Percentiles rank a stretch among this genome's conserved stretches.
These are phyloP conservation scores for Alectura lathami DNA, from an alignment of 2,113 vertebrate species.

Conservation along the genomic window DNA sequence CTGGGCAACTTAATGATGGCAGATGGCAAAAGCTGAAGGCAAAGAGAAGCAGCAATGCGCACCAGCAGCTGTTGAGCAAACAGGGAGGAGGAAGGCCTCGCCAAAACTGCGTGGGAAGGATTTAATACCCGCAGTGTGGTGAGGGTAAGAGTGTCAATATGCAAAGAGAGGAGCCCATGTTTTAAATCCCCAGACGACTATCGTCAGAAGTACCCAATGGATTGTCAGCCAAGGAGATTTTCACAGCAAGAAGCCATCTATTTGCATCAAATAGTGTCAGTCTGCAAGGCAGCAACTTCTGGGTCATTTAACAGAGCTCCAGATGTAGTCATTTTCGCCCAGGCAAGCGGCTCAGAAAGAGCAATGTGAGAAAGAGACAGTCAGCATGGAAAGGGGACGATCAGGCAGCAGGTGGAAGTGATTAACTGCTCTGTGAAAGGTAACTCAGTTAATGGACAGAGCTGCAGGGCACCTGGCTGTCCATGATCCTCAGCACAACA, in stretches of 20 bases:
- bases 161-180: background rate
- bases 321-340: slow-evolving; percentile 55
- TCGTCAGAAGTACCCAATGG: background rate
- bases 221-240: slow-evolving; percentile 40
- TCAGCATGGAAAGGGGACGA: background rate
- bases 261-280: slow-evolving; percentile 62
- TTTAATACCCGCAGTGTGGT: background rate
- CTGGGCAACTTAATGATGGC: slow-evolving; percentile 52
- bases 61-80: slow-evolving; percentile 42
- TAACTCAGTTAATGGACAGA: slow-evolving; percentile 45
- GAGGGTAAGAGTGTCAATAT: background rate
- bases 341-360: slow-evolving; percentile 35
- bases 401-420: slow-evolving; percentile 26
- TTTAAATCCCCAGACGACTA: slow-evolving; percentile 16
- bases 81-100: background rate
- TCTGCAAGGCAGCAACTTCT: slow-evolving; percentile 52
- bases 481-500: background rate
- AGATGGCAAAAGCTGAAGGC: slow-evolving; percentile 60
- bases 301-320: slow-evolving; percentile 68
- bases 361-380: slow-evolving; percentile 14
- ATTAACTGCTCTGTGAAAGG: slow-evolving; percentile 25
- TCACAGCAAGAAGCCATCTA: slow-evolving; percentile 47
- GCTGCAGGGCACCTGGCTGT: background rate
- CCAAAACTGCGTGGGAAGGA: background rate
- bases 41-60: background rate